Conservation (phyloP, 2,888 invertebrate genomes). For the Volucella inflata region DNA sequence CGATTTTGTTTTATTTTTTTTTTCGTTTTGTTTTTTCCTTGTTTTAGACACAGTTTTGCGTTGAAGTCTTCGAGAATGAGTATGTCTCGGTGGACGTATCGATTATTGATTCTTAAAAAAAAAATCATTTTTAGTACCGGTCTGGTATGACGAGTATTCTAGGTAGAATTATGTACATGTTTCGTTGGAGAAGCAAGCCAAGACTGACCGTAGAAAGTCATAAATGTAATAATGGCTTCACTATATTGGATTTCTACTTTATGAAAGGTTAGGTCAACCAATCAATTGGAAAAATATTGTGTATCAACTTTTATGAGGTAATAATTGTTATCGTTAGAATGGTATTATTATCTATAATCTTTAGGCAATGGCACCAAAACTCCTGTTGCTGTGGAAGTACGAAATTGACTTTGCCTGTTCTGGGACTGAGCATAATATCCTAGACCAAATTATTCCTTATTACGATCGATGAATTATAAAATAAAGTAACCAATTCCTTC, state of each 20-base stretch:
- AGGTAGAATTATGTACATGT: slow-evolving; percentile 20
- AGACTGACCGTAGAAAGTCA: neutral
- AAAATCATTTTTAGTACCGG: slow-evolving; percentile 15
- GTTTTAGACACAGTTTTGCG: neutral
- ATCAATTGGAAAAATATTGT: neutral
- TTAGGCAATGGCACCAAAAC: too few relatives aligned
- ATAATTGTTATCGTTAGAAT: neutral
- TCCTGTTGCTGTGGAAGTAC: too few relatives aligned
- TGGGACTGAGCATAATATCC: too few relatives aligned
- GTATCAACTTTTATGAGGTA: neutral
- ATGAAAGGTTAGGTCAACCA: slow-evolving; percentile 6
- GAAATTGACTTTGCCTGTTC: too few relatives aligned
- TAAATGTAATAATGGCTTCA: slow-evolving; percentile 5
- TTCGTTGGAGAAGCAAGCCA: neutral
- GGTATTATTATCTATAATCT: too few relatives aligned
- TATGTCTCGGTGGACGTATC: slow-evolving; percentile 37
- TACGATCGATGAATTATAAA: too few relatives aligned
- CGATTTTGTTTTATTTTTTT: slow-evolving; percentile 28
- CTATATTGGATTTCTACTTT: slow-evolving; percentile 22
- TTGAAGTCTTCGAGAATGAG: slow-evolving; percentile 21
- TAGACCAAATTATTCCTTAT: too few relatives aligned
- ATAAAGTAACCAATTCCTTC: too few relatives aligned
- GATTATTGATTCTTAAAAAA: slow-evolving; percentile 54
- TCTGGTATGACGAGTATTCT: neutral
- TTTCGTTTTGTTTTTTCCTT: slow-evolving; percentile 13